Conservation (phyloP, 1,140 invertebrate genomes). For the Neotoxoptera formosana region DNA sequence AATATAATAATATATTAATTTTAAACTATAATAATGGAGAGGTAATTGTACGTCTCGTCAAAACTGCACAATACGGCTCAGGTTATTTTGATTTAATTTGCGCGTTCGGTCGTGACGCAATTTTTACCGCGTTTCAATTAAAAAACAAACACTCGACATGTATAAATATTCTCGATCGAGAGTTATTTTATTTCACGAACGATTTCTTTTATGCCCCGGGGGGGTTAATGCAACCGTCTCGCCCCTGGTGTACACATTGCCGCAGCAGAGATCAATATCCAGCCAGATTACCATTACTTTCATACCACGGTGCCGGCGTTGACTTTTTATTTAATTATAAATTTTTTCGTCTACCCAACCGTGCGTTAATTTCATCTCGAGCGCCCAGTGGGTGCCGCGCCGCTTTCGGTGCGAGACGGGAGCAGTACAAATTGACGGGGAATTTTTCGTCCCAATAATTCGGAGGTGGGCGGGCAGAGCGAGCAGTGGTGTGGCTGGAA, state of each 20-base stretch:
- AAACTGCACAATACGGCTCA: background rate
- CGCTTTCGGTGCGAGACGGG: background rate
- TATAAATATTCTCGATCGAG: background rate
- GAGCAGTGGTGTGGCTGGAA: background rate
- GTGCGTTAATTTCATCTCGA: conserved; percentile 20
- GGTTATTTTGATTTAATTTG: background rate
- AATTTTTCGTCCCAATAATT: conserved; percentile 42
- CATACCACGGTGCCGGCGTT: background rate
- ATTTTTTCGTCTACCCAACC: conserved; percentile 19
- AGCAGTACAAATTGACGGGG: conserved; percentile 11
- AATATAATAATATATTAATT: conserved; percentile 16
- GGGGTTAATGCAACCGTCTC: background rate
- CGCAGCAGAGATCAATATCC: conserved; percentile 27
- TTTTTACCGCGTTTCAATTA: background rate
- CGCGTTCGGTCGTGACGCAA: background rate
- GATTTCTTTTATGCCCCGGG: background rate
- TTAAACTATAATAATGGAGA: background rate
- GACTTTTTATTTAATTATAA: conserved; percentile 50
- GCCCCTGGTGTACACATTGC: background rate
- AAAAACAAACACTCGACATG: background rate
- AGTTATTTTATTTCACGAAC: conserved; percentile 10
- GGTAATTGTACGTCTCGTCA: background rate
- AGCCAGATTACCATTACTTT: background rate
- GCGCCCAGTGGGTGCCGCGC: background rate
- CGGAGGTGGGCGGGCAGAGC: background rate